Evolutionary conservation across 2,113 vertebrate species (phyloP).

Genomic region (Ictalurus furcatus): DNA sequence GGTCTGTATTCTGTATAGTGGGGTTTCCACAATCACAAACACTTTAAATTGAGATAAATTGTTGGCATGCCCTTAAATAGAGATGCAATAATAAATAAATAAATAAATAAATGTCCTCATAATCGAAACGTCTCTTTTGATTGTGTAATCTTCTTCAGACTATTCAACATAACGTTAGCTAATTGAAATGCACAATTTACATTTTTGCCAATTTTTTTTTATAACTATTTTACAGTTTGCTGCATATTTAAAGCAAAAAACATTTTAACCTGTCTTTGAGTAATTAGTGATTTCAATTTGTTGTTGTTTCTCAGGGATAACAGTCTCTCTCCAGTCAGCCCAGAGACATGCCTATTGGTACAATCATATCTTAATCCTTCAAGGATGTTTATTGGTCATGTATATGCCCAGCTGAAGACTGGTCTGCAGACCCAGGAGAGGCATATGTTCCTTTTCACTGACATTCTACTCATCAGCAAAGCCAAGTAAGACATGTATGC

Average conservation of each 20-base stretch:
- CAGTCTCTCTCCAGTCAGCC: conserved; percentile 79
- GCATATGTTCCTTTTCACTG: conserved; percentile 90
- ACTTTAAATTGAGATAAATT: background rate
- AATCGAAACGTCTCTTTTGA: background rate
- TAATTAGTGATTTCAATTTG: background rate
- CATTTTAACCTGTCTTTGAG: background rate
- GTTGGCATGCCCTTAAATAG: background rate
- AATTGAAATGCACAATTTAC: background rate
- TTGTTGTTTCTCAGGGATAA: conserved; percentile 55
- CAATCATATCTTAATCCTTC: conserved; percentile 81
- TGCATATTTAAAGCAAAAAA: background rate
- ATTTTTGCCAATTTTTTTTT: background rate
- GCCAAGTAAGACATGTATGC: conserved; percentile 83
- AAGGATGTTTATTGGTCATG: conserved; percentile 80
- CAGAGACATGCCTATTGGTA: conserved; percentile 83
- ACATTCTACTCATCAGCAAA: conserved; percentile 88
- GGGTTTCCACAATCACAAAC: background rate
- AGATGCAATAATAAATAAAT: background rate
- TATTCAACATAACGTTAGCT: background rate
- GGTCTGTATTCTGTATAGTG: background rate
- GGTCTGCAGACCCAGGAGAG: conserved; percentile 91
- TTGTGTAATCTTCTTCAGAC: background rate
- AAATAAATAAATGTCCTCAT: background rate
- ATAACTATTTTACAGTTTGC: background rate
- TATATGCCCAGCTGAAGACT: conserved; percentile 84